Conservation (phyloP, 2,797 vertebrate genomes). For the Acanthornis magna region DNA sequence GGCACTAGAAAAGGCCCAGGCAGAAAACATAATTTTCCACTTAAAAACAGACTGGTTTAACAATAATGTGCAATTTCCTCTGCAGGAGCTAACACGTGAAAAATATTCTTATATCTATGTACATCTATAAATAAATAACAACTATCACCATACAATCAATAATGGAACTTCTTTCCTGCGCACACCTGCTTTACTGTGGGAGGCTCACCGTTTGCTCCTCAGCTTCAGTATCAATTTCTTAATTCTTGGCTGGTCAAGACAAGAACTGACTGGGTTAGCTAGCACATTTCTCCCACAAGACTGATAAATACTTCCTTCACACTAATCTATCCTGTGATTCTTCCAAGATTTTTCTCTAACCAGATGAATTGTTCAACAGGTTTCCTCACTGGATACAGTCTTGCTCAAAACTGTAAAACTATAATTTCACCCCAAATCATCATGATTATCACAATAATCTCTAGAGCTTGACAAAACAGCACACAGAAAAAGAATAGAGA, state of each 20-base stretch:
- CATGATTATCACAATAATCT: neutral
- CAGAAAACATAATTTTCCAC: neutral
- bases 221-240: neutral
- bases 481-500: neutral
- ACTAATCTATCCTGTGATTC: neutral
- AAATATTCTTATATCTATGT: neutral
- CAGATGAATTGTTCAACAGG: neutral
- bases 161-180: neutral
- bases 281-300: neutral
- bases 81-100: neutral
- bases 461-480: neutral
- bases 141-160: neutral
- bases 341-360: neutral
- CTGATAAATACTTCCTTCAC: neutral
- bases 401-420: neutral
- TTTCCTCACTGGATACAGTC: neutral
- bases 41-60: neutral
- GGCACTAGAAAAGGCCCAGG: neutral
- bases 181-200: neutral
- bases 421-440: neutral
- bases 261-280: neutral
- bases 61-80: neutral
- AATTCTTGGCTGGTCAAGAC: neutral
- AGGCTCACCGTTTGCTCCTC: neutral
- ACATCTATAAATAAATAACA: neutral